Evolutionary conservation across 2,113 vertebrate species (phyloP).

Genomic region (Brachyistius frenatus): DNA sequence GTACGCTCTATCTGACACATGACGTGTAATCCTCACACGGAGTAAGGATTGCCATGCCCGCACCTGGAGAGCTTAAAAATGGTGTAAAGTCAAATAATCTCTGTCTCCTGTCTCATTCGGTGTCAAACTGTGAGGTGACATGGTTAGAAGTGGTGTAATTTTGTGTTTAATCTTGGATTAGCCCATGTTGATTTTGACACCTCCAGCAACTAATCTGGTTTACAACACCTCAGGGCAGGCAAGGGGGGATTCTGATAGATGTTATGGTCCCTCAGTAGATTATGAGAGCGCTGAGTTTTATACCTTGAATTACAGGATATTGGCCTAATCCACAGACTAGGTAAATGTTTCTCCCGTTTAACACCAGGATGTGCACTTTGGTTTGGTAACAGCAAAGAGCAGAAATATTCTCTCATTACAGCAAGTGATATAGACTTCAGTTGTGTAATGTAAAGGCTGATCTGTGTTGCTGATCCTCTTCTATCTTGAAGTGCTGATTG

Average conservation of each 20-base stretch:
- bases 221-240: conserved; percentile 63
- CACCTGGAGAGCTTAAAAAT: conserved; percentile 77
- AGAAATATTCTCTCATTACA: not conserved
- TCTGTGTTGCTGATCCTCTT: not conserved
- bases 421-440: conserved; percentile 4
- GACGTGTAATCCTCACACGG: conserved; percentile 65
- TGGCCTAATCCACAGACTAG: conserved; percentile 42
- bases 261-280: conserved; percentile 65
- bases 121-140: conserved; percentile 64
- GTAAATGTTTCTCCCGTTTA: conserved; percentile 19
- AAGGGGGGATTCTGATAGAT: conserved; percentile 44
- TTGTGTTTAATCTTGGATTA: conserved; percentile 79
- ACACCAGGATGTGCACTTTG: not conserved
- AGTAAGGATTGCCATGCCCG: conserved; percentile 49
- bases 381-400: not conserved
- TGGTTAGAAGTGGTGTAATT: conserved; percentile 71
- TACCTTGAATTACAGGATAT: conserved; percentile 53
- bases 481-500: conserved; percentile 49
- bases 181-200: conserved; percentile 75
- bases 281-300: conserved; percentile 50
- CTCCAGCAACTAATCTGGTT: conserved; percentile 73
- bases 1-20: conserved; percentile 49
- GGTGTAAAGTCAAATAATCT: conserved; percentile 72
- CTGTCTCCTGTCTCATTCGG: conserved; percentile 60
- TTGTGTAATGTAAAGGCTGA: conserved; percentile 13